Conservation (phyloP, 2,797 vertebrate genomes). For the Gallirallus australis region DNA sequence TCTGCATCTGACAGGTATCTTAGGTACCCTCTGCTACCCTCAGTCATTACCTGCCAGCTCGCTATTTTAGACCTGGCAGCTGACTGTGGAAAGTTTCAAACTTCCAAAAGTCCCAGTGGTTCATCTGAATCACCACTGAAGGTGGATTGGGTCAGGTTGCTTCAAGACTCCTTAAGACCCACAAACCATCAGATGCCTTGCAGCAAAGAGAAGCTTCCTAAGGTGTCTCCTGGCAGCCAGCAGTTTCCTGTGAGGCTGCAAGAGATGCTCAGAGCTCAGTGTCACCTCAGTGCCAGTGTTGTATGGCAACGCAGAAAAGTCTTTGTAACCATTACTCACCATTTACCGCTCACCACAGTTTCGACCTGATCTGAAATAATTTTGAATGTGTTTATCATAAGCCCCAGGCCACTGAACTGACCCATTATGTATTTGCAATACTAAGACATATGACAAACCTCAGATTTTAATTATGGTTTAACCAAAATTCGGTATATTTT, state of each 20-base stretch:
- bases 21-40: not conserved
- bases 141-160: not conserved
- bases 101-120: not conserved
- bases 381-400: not conserved
- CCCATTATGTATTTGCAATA: not conserved
- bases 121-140: not conserved
- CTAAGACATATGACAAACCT: not conserved
- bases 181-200: not conserved
- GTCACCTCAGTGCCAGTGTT: not conserved
- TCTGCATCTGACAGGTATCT: not conserved
- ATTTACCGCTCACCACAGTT: not conserved
- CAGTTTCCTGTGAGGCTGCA: not conserved
- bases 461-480: not conserved
- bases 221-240: not conserved
- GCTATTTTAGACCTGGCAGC: not conserved
- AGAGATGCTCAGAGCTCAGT: not conserved
- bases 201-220: not conserved
- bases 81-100: not conserved
- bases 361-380: not conserved
- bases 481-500: not conserved
- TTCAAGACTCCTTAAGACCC: not conserved
- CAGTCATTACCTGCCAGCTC: not conserved
- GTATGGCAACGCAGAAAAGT: not conserved
- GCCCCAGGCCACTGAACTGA: not conserved
- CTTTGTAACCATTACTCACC: not conserved